phyloP scores from a whole-genome alignment of 2,888 invertebrate genomes.

The Aromia moschata region DNA sequence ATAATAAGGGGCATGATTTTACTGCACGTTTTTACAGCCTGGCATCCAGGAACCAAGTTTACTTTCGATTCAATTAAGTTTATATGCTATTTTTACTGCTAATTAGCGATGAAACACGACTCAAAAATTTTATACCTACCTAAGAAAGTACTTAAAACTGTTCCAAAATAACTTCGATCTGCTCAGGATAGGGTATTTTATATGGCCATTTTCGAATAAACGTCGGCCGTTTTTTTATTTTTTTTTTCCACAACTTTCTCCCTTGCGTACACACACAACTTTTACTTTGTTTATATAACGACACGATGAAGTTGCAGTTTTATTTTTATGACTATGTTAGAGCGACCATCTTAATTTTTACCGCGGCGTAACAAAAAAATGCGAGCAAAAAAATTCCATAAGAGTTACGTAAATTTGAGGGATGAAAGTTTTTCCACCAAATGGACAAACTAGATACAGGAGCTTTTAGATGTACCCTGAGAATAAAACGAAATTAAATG shows the following conservation, averaged over 20 bases:
- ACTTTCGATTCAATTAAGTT: constrained; percentile 16
- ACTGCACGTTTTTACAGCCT: constrained; percentile 5
- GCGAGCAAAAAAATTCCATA: too few species aligned
- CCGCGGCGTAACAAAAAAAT: too few species aligned
- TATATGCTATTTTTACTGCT: constrained; percentile 12
- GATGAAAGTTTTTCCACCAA: too few species aligned
- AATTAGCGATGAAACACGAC: constrained; percentile 10
- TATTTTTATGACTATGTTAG: too few species aligned
- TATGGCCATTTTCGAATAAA: not conserved
- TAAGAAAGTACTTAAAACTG: constrained; percentile 10
- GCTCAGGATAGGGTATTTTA: not conserved
- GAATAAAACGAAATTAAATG: too few species aligned
- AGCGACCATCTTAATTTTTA: too few species aligned
- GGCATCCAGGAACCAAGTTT: constrained; percentile 3
- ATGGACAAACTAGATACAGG: too few species aligned
- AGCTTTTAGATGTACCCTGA: too few species aligned
- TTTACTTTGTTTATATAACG: constrained; percentile 6
- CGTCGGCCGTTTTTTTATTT: not conserved
- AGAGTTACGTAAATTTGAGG: too few species aligned
- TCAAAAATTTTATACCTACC: constrained; percentile 12
- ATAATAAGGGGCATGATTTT: not conserved
- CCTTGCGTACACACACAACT: not conserved
- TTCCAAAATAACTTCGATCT: not conserved
- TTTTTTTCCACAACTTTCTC: constrained; percentile 8
- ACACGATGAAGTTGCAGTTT: not conserved